phyloP scores from a whole-genome alignment of 2,888 invertebrate species.

The Strigamia transsilvanica region DNA sequence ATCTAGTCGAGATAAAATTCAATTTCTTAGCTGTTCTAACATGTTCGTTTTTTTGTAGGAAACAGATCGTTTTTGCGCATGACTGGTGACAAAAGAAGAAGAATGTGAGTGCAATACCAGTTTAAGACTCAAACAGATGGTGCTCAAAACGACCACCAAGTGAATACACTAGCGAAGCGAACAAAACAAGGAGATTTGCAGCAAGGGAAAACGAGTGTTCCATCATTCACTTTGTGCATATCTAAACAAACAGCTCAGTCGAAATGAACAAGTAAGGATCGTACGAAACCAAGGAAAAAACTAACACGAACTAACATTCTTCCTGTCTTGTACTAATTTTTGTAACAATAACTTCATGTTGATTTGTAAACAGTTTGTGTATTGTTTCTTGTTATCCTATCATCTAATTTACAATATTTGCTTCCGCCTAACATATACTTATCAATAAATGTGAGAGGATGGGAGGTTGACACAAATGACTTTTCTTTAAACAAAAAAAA shows the following conservation, averaged over 20 bases:
- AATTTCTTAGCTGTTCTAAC: neutral
- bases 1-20: neutral
- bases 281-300: neutral
- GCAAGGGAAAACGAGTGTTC: neutral
- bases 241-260: slow-evolving; percentile 19
- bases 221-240: slow-evolving; percentile 37
- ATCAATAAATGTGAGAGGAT: slow-evolving; percentile 33
- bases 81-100: slow-evolving; percentile 48
- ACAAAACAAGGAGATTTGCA: slow-evolving; percentile 38
- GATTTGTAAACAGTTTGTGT: slow-evolving; percentile 27
- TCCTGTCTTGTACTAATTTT: slow-evolving; percentile 38
- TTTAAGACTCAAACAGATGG: slow-evolving; percentile 45
- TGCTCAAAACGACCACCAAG: slow-evolving; percentile 43
- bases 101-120: slow-evolving; percentile 48
- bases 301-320: slow-evolving; percentile 4
- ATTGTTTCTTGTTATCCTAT: slow-evolving; percentile 42
- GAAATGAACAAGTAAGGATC: slow-evolving; percentile 27
- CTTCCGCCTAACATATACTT: slow-evolving; percentile 21
- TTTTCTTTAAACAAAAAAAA: neutral
- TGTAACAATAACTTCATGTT: slow-evolving; percentile 28
- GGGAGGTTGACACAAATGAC: neutral
- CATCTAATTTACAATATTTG: neutral
- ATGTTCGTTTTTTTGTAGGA: neutral
- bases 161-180: slow-evolving; percentile 33
- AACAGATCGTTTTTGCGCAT: slow-evolving; percentile 49